Percentiles rank a stretch among this genome's conserved stretches.
Evolutionary conservation across 2,888 invertebrate genomes (phyloP).

Genomic region (Pinctada fucata): DNA sequence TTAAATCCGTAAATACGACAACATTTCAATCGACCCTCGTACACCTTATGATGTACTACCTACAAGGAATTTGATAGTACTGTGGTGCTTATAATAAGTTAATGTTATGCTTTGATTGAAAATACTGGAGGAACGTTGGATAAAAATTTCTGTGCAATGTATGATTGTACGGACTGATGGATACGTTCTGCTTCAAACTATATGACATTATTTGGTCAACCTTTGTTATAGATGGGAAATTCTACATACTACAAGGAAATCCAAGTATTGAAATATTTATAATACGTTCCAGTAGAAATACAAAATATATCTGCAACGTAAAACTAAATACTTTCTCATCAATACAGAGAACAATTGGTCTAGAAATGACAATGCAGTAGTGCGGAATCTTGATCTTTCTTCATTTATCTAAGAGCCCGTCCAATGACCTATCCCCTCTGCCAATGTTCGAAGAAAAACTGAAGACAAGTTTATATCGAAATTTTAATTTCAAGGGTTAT

Average conservation of each 20-base stretch:
- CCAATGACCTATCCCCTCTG: no score
- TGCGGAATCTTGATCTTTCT: not conserved
- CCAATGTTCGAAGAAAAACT: no score
- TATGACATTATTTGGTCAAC: not conserved
- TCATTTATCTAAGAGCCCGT: no score
- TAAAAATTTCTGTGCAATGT: slow-evolving; percentile 25
- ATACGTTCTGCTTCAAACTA: not conserved
- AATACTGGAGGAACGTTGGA: slow-evolving; percentile 12
- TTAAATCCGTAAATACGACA: no score
- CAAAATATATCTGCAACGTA: not conserved
- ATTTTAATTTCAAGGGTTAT: no score
- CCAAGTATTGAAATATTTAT: not conserved
- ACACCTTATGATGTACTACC: slow-evolving; percentile 28
- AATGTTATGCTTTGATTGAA: slow-evolving; percentile 7
- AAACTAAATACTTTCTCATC: not conserved
- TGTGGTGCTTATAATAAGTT: slow-evolving; percentile 24
- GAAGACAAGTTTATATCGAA: no score
- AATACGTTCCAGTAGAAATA: not conserved
- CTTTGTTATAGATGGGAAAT: not conserved
- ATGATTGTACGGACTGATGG: not conserved
- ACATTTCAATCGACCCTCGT: no score
- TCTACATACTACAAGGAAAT: not conserved
- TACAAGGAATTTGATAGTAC: slow-evolving; percentile 17
- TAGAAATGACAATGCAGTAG: not conserved
- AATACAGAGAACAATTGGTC: not conserved